Conservation (phyloP, 1,140 invertebrate genomes). For the Hyles euphorbiae region DNA sequence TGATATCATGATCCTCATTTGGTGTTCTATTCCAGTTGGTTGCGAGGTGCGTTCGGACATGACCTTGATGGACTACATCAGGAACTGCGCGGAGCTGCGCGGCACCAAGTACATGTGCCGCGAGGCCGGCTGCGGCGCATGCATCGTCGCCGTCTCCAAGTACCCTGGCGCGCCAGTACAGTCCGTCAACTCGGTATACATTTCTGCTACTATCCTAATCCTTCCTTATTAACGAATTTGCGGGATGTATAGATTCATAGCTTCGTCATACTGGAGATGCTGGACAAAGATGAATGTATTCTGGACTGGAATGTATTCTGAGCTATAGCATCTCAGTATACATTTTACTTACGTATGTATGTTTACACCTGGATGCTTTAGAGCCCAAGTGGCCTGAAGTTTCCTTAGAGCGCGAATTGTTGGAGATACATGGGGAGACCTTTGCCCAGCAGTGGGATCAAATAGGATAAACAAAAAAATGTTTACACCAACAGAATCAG, state of each 20-base stretch:
- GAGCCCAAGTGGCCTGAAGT: not conserved
- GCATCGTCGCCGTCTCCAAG: constrained; percentile 77
- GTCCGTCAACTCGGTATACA: constrained; percentile 23
- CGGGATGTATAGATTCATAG: not conserved
- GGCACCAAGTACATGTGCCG: constrained; percentile 87
- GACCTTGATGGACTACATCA: constrained; percentile 37
- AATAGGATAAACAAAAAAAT: too few species aligned
- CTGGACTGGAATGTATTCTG: not conserved
- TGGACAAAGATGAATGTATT: not conserved
- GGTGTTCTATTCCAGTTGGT: constrained; percentile 45
- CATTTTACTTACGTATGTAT: constrained; percentile 1
- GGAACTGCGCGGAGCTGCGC: constrained; percentile 57
- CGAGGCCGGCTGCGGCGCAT: constrained; percentile 88
- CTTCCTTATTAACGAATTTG: not conserved
- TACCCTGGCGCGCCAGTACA: constrained; percentile 4
- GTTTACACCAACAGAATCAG: too few species aligned
- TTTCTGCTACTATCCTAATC: not conserved
- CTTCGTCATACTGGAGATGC: not conserved
- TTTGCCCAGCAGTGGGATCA: not conserved
- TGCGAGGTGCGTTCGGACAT: constrained; percentile 57
- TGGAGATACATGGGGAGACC: too few species aligned
- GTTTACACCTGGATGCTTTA: constrained; percentile 6
- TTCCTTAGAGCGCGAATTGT: too few species aligned
- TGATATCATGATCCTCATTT: too few species aligned
- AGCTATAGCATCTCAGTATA: not conserved